Evolutionary conservation across 2,113 vertebrate species (phyloP).

Genomic region (Gyps fulvus): DNA sequence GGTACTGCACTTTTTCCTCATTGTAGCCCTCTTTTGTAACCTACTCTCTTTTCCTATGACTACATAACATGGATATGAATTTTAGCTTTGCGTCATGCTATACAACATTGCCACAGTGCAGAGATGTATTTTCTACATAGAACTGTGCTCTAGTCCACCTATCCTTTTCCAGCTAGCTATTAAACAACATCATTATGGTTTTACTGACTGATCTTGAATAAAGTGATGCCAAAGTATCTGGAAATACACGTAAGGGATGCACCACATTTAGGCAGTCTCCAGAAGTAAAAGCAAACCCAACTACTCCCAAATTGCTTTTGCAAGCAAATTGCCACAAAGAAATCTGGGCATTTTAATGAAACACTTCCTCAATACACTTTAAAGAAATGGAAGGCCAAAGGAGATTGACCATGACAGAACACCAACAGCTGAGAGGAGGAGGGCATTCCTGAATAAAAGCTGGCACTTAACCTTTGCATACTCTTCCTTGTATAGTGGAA

Average conservation of each 20-base stretch:
- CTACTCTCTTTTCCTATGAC: background rate
- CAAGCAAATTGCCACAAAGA: background rate
- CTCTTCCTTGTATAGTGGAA: background rate
- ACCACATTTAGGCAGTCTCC: background rate
- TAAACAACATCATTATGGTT: background rate
- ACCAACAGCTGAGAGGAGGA: background rate
- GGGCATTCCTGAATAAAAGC: background rate
- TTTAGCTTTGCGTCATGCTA: background rate
- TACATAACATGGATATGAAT: fast-evolving
- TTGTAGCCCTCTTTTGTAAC: background rate
- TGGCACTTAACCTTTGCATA: background rate
- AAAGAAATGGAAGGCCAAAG: background rate
- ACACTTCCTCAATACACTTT: background rate
- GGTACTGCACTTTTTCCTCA: background rate
- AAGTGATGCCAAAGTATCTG: background rate
- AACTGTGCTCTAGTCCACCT: background rate
- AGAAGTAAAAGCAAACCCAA: background rate
- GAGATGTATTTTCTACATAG: background rate
- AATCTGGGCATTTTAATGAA: background rate
- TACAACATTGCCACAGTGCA: background rate
- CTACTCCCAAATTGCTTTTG: background rate
- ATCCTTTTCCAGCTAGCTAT: background rate
- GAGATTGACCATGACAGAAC: background rate
- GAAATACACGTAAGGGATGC: background rate
- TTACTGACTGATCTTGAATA: background rate